A percentile compares a stretch with the other conserved stretches of the same genome.
phyloP scores from a whole-genome alignment of 2,888 invertebrate genomes.

The Exephanes ischioxanthus region DNA sequence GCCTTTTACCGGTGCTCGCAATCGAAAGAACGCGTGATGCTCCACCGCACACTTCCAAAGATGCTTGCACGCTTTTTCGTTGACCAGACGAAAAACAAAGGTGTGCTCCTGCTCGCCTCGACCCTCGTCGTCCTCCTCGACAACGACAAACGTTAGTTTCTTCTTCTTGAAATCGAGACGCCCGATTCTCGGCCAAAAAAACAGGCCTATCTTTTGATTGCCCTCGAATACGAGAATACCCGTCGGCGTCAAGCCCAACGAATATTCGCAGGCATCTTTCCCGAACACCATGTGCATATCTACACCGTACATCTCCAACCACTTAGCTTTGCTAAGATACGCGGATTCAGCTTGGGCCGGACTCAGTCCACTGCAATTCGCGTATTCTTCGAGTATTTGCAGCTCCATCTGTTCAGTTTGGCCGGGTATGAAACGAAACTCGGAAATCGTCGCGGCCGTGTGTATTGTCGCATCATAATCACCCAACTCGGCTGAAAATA shows the following conservation, averaged over 20 bases:
- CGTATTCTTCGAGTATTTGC: slow-evolving; percentile 96
- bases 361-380: slow-evolving; percentile 93
- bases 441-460: slow-evolving; percentile 98
- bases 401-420: slow-evolving; percentile 99
- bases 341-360: slow-evolving; percentile 98
- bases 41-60: slow-evolving; percentile 99
- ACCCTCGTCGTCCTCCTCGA: slow-evolving; percentile 99
- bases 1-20: slow-evolving; percentile 95
- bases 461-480: slow-evolving; percentile 97
- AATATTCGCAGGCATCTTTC: slow-evolving; percentile 98
- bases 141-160: slow-evolving; percentile 97
- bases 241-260: slow-evolving; percentile 98
- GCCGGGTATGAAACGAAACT: slow-evolving; percentile 98
- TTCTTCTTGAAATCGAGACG: slow-evolving; percentile 99
- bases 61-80: slow-evolving; percentile 99
- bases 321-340: slow-evolving; percentile 98
- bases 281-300: slow-evolving; percentile 99
- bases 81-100: slow-evolving; percentile 97
- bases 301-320: slow-evolving; percentile 99
- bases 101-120: slow-evolving; percentile 97
- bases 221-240: slow-evolving; percentile 99
- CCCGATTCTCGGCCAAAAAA: slow-evolving; percentile 99
- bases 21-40: slow-evolving; percentile 99
- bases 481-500: slow-evolving; percentile 94
- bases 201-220: slow-evolving; percentile 97